These are phyloP conservation scores for Odontomachus brunneus DNA, from an alignment of 1,140 invertebrate genomes.

Conservation along the genomic window DNA sequence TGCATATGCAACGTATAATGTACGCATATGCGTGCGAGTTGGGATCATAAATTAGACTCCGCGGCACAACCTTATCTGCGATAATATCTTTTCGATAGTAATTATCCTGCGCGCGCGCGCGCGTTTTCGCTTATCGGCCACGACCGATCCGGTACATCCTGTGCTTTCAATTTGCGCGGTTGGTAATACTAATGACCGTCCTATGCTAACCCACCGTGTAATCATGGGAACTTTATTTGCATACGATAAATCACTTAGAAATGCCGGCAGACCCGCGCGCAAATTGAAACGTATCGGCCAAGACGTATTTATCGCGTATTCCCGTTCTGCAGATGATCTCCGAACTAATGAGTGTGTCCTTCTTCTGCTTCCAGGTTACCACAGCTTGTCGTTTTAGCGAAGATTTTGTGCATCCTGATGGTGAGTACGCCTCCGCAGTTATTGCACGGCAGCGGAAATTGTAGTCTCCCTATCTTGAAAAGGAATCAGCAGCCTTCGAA, in stretches of 20 bases:
- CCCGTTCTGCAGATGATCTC: neutral
- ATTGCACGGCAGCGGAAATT: slow-evolving; percentile 11
- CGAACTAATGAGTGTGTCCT: slow-evolving; percentile 49
- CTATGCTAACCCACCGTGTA: slow-evolving; percentile 14
- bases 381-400: slow-evolving; percentile 94
- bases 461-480: neutral
- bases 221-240: slow-evolving; percentile 67
- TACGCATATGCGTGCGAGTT: slow-evolving; percentile 16
- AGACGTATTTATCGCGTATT: slow-evolving; percentile 41
- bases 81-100: slow-evolving; percentile 54
- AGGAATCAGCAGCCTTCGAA: neutral
- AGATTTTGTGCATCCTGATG: slow-evolving; percentile 94
- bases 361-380: slow-evolving; percentile 90
- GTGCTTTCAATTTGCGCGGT: slow-evolving; percentile 63
- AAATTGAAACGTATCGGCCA: slow-evolving; percentile 57
- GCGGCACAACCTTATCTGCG: slow-evolving; percentile 29
- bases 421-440: slow-evolving; percentile 85
- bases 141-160: slow-evolving; percentile 50
- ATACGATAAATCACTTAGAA: slow-evolving; percentile 61
- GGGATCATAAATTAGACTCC: slow-evolving; percentile 25
- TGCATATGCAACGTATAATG: too few species aligned
- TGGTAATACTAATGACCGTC: slow-evolving; percentile 55
- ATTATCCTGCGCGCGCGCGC: slow-evolving; percentile 42
- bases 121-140: slow-evolving; percentile 64
- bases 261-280: slow-evolving; percentile 43